Conservation (phyloP, 2,888 invertebrate genomes). For the Steinernema scapterisci region DNA sequence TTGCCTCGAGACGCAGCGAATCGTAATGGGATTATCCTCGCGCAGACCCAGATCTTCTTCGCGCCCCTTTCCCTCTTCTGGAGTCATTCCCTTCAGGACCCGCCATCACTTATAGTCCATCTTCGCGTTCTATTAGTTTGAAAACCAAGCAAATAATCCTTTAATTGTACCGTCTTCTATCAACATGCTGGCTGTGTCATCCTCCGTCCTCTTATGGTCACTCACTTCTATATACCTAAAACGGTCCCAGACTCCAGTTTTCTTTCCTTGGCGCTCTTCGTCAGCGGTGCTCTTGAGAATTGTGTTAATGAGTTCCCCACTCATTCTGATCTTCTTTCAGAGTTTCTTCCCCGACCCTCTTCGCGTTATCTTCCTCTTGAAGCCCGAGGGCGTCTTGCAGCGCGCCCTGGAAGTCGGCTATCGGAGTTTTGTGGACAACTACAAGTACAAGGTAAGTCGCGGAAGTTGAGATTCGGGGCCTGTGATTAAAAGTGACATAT, state of each 20-base stretch:
- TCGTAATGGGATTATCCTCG: constrained; percentile 20
- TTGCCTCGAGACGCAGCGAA: neutral
- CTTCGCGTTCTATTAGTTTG: neutral
- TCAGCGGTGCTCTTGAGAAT: neutral
- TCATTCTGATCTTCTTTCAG: constrained; percentile 45
- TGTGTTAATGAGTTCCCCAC: constrained; percentile 21
- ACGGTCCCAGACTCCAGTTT: neutral
- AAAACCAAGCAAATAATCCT: neutral
- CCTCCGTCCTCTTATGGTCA: neutral
- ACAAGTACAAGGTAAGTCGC: constrained; percentile 57
- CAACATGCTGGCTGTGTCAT: neutral
- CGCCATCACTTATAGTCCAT: neutral
- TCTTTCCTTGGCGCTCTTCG: too few species aligned
- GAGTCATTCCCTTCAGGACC: constrained; percentile 2
- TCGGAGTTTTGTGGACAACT: constrained; percentile 58
- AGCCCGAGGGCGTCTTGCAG: constrained; percentile 91
- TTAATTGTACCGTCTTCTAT: neutral
- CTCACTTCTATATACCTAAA: neutral
- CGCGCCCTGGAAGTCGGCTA: constrained; percentile 91
- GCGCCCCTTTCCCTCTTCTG: constrained; percentile 12
- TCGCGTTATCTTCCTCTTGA: constrained; percentile 66
- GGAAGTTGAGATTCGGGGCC: neutral
- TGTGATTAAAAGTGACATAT: too few species aligned
- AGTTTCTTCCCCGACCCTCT: constrained; percentile 62
- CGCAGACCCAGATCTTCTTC: constrained; percentile 5